Percentiles rank a stretch among this genome's conserved stretches.
Conservation (phyloP, 2,113 vertebrate species). For the human region DNA sequence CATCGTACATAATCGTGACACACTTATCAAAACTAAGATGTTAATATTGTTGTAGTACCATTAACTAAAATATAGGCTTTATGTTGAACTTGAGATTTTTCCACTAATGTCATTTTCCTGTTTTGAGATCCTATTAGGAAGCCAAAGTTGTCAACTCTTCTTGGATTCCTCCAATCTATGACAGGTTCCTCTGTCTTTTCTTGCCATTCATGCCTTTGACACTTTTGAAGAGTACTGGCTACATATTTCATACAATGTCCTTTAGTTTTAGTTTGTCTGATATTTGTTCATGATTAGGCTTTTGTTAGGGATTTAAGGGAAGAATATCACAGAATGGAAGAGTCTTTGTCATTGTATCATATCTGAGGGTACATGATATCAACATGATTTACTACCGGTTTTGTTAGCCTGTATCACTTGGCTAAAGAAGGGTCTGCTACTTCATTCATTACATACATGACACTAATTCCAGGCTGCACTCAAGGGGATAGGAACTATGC, state of each 20-base stretch:
- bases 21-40: background rate
- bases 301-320: background rate
- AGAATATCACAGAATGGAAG: background rate
- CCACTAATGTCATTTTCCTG: background rate
- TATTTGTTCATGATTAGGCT: background rate
- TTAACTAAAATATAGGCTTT: background rate
- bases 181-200: background rate
- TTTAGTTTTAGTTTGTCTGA: background rate
- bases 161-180: background rate
- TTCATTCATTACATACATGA: background rate
- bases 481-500: background rate
- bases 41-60: background rate
- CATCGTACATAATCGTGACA: background rate
- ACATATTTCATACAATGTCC: background rate
- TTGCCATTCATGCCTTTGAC: background rate
- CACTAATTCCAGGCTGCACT: too few species aligned
- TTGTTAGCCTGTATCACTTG: too few species aligned
- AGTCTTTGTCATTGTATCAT: background rate
- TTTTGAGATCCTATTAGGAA: background rate
- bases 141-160: background rate
- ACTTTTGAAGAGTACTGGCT: background rate
- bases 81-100: background rate
- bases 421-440: too few species aligned
- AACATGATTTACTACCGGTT: too few species aligned
- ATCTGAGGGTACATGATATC: too few species aligned